Base-by-base conservation (phyloP, 2,113 vertebrate species). In the Phyllopteryx taeniolatus region DNA sequence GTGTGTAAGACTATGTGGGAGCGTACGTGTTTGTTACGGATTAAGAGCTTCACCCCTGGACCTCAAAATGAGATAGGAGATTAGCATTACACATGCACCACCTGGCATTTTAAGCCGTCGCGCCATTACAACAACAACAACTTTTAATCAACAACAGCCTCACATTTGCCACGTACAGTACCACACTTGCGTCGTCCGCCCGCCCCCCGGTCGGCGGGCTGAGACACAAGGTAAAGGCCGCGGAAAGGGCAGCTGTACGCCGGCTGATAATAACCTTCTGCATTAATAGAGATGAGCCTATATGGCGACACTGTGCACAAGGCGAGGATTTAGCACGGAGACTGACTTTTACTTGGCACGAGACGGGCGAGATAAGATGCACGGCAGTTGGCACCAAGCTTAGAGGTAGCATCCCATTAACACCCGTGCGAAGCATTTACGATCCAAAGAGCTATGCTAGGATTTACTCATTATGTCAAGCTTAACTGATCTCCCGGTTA, bases 11-110 rank as follows among this genome's bases (percentile, higher is more conserved):
- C 78, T 80, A 72, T 62, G 79, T 83, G 80, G 49, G 80, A 81
- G 85, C 35, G 59, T 76, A 72, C 83, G 83, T 88, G 89, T 89
- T 83, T 87, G 88, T 87, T 89, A 83, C 13, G 85, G 89, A 91
- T 92, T 90, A 91, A 91, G 83, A 85, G 90, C 89, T 92, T 90
- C 88, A 91, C 89, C 88, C 81, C 85, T 86, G 86, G 88, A 90
- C 89, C 90, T 88, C 77, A 74, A 90, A 87, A 91, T 89, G 87
- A 92, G 90, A 90, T 87, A 76, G 84, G 81, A 85, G 88, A 91
- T 89, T 91, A 91, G 74, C 74, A 79, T 85, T 86, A 91, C 86
- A 89, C 88, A 89, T 91, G 87, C 88, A 70, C 90, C 90, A 91
- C 90, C 90, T 91, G 90, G 84, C 85, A 91, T 84, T 88, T 85